Evolutionary conservation across 2,113 vertebrate species (phyloP), one percentile per base, ranked within the genome.

Genomic region (Onychostoma macrolepis): DNA sequence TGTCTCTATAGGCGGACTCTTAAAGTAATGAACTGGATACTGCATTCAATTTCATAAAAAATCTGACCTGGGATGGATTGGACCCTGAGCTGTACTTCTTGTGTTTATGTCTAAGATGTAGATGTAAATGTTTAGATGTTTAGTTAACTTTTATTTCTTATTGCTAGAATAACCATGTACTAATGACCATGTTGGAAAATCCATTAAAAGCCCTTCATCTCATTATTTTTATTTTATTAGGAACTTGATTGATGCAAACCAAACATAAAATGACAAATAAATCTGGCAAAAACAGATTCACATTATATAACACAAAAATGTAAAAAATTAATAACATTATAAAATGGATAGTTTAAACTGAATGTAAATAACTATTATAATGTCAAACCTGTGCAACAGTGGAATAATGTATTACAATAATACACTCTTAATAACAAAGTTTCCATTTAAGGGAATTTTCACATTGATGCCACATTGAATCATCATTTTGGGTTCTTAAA

Each of bases 11-110:
- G 72, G 72, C 4, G 1, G 72, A 43, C 21, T n/a, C 38, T 50
- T 53, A 33, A 78, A 33, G 28, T 53, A 53, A 78, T 78, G 48
- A 53, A 78, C 48, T 78, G 41, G 74, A 53, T 50, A 53, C 28
- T 33, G 26, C 19, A 6, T 50, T 30, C 12, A 77, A 15, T 50
- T 77, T 30, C 26, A 50, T 77, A 2, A 50, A 30, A 77, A 75
- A 26, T 75, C 72, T 75, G 21, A 74, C 33, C 30, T 38, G 3
- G 21, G 36, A 41, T 74, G 33, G 19, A 24, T 74, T 24, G 36
- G 36, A 72, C 36, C 10, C 24, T 43, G 5, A 26, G 4, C n/a
- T 50, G 26, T 48, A 4, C 41, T 76, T 17, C 41, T n/a, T 15
- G 24, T 75, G 19, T 75, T 75, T 43, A 43, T 12, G 72, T 75